Base-by-base conservation (phyloP, 2,888 invertebrate genomes). In the Spialia ferax region DNA sequence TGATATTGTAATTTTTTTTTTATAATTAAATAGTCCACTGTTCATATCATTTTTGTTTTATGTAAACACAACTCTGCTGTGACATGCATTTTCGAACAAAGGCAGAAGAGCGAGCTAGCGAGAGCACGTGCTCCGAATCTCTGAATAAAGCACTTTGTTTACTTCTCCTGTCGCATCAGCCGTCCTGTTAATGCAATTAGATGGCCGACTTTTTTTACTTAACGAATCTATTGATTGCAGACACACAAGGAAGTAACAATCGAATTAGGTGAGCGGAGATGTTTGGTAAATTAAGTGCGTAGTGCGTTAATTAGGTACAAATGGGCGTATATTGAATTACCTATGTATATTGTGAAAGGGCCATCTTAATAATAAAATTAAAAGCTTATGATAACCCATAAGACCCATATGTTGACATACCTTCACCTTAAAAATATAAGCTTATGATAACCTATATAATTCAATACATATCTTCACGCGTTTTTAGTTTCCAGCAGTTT, bases 71-170 rank as follows among this genome's bases (percentile, higher is more conserved):
- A 18, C 8, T 18, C 1, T 18, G 18, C 8, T 18, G 7, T 18
- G 18, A 45, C 18, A 45, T 45, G 45, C 45, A 45, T 8, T 45
- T 45, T 45, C 45, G 45, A 18, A 45, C n/a, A 18, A 45, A 45
- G 8, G 15, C 45, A 45, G 18, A 18, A 45, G n/a, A n/a, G n/a
- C n/a, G n/a, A n/a, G 45, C 18, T 18, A 8, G 45, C 45, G 18
- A 18, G n/a, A 10, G 8, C 15, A 45, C 45, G 45, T 45, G 45
- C 15, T 18, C 45, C 8, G 45, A 45, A 45, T 45, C n/a, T n/a
- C n/a, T 29, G 29, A 29, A 29, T 29, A n/a, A n/a, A 32, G 11
- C 32, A n/a, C 18, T 45, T 18, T 45, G 15, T 42, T n/a, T 42
- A 15, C 15, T 42, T 7, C 42, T 42, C 18, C 42, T 18, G 42